Base-by-base conservation (phyloP, 2,797 vertebrate species). In the Enteromius trimaculatus region DNA sequence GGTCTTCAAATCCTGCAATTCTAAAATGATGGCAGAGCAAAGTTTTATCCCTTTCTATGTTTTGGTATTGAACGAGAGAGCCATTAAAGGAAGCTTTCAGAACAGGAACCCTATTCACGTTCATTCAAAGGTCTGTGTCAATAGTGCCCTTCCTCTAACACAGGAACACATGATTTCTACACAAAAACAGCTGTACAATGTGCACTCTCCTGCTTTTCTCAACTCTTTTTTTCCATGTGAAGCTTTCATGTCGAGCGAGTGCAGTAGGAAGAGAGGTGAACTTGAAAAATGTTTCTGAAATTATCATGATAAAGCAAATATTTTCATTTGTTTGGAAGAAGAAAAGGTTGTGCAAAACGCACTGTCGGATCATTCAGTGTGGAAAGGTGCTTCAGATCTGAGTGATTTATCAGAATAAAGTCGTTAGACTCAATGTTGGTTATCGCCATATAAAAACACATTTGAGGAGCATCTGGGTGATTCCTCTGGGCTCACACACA, bases 401-500 rank as follows among this genome's bases (percentile, higher is more conserved):
- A 79, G 64, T 70, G 49, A 70, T 42, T 37, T 29, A 75, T 53
- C 70, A 65, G 55, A 65, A 49, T 74, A 74, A 37, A 75, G 71
- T 82, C 80, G 29, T 82, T 66, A 53, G 58, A 39, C 80, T 75
- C 31, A 21, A 10, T 49, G 68, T 51, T 80, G 58, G 77, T 66
- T 71, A 66, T 55, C 62, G 6, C 6, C 16, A 31, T 74, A 26
- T 75, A 66, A 82, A 75, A 47, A 49, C 66, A 79, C 39, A 51
- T 82, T 65, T 42, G 26, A 77, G 34, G 53, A 70, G 82, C 47
- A 60, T 58, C 55, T n/a, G 21, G 49, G 64, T 58, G 53, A 76
- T 80, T 49, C 55, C 65, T 34, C 53, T 39, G n/a, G 69, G 76
- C 14, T 70, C 69, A 47, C 44, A 69, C 77, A 78, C 29, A 19